Conservation (phyloP, 2,888 invertebrate genomes). For the Calameuta filiformis region DNA sequence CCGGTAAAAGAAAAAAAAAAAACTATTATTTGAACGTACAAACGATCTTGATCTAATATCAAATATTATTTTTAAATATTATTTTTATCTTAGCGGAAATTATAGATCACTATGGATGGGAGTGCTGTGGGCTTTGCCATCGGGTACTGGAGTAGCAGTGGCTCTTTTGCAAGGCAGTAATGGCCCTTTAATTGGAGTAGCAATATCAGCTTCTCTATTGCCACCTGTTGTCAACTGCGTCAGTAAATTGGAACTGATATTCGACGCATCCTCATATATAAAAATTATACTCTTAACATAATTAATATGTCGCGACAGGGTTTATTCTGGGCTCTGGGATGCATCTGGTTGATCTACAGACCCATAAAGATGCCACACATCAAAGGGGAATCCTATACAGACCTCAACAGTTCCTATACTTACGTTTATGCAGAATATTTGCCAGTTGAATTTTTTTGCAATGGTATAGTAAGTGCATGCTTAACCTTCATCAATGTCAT, state of each 20-base stretch:
- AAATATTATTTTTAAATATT: conserved; percentile 22
- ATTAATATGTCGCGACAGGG: conserved; percentile 67
- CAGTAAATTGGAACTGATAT: conserved; percentile 57
- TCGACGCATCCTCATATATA: neutral
- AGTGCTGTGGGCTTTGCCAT: conserved; percentile 79
- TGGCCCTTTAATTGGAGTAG: conserved; percentile 87
- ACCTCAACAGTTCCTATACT: conserved; percentile 72
- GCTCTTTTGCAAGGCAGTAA: conserved; percentile 88
- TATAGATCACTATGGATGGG: conserved; percentile 81
- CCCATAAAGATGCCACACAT: conserved; percentile 77
- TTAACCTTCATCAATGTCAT: conserved; percentile 85
- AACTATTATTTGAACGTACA: neutral
- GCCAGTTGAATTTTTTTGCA: conserved; percentile 80
- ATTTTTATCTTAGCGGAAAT: conserved; percentile 71
- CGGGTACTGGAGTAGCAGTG: conserved; percentile 84
- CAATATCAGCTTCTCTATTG: conserved; percentile 87
- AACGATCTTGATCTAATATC: neutral
- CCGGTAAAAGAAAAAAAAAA: conserved; percentile 66
- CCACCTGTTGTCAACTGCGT: conserved; percentile 90
- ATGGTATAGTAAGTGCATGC: conserved; percentile 83
- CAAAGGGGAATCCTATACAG: conserved; percentile 73
- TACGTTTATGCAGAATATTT: conserved; percentile 80
- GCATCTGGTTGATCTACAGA: conserved; percentile 78
- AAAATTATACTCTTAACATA: neutral
- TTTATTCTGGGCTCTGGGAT: conserved; percentile 78